Percentiles rank a stretch among this genome's conserved stretches.
Conservation (phyloP, 2,888 invertebrate species). For the Galeruca laticollis region DNA sequence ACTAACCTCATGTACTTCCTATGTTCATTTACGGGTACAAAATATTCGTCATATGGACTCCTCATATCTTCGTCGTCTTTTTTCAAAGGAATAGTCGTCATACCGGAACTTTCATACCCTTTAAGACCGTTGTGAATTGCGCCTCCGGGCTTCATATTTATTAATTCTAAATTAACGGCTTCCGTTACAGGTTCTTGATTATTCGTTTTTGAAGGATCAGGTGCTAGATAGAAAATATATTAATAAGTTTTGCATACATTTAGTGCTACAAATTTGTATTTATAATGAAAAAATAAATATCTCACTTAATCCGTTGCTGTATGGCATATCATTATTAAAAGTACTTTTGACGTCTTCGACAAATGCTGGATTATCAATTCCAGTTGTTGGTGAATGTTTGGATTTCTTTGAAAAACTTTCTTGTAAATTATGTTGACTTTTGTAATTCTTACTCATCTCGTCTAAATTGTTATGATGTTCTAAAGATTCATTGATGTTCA, state of each 20-base stretch:
- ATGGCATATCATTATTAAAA: slow-evolving; percentile 61
- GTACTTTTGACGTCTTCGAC: slow-evolving; percentile 63
- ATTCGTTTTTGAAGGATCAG: slow-evolving; percentile 7
- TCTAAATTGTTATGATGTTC: slow-evolving; percentile 63
- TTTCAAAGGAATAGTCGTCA: slow-evolving; percentile 70
- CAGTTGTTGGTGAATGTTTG: slow-evolving; percentile 48
- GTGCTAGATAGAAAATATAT: slow-evolving; percentile 19
- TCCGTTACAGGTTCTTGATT: slow-evolving; percentile 66
- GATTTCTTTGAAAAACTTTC: slow-evolving; percentile 38
- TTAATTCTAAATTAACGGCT: slow-evolving; percentile 84
- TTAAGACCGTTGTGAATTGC: slow-evolving; percentile 66
- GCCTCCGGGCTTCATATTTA: slow-evolving; percentile 77
- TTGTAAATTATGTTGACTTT: slow-evolving; percentile 63
- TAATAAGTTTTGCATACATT: not conserved
- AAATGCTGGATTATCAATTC: slow-evolving; percentile 68
- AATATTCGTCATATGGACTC: slow-evolving; percentile 86
- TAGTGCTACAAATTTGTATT: not conserved
- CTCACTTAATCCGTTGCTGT: slow-evolving; percentile 54
- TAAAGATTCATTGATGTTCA: slow-evolving; percentile 62
- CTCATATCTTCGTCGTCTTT: slow-evolving; percentile 76
- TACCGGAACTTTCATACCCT: slow-evolving; percentile 58
- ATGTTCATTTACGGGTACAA: slow-evolving; percentile 87
- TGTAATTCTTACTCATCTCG: slow-evolving; percentile 64
- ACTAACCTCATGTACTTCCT: slow-evolving; percentile 85
- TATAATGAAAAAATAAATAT: not conserved